phyloP scores from a whole-genome alignment of 2,888 invertebrate genomes.

The Andrena camellia region DNA sequence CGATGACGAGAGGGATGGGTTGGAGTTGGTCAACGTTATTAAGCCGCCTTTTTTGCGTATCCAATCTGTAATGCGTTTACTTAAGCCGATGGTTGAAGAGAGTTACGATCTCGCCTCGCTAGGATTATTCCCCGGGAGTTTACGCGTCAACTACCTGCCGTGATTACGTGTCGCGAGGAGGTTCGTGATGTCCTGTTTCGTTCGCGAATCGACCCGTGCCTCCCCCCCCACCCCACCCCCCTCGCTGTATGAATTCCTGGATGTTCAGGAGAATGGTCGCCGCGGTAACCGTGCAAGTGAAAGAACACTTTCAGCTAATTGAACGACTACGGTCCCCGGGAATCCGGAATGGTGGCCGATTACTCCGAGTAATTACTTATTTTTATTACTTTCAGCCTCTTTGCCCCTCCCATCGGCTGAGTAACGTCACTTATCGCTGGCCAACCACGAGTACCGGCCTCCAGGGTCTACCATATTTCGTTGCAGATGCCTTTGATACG shows the following conservation, averaged over 20 bases:
- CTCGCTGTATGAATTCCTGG: constrained; percentile 47
- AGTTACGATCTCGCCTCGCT: neutral
- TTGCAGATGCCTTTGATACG: constrained; percentile 36
- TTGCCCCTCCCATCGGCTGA: constrained; percentile 58
- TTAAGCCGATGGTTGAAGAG: too few species aligned
- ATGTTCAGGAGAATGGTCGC: constrained; percentile 59
- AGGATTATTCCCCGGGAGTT: neutral
- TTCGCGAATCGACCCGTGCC: neutral
- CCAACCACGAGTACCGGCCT: constrained; percentile 53
- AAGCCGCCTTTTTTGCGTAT: constrained; percentile 19
- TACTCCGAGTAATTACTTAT: constrained; percentile 83
- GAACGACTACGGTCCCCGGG: constrained; percentile 79
- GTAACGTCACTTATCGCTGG: constrained; percentile 68
- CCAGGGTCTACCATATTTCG: constrained; percentile 46
- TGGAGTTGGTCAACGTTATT: constrained; percentile 42
- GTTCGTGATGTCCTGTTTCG: neutral
- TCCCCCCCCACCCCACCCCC: neutral
- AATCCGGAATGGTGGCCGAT: constrained; percentile 76
- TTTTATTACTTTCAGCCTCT: constrained; percentile 82
- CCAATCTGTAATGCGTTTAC: constrained; percentile 34
- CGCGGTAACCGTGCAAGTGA: constrained; percentile 59
- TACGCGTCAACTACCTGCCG: neutral
- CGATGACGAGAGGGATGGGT: constrained; percentile 21
- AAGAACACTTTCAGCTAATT: constrained; percentile 82
- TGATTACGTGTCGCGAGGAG: constrained; percentile 2